Evolutionary conservation across 2,888 invertebrate genomes (phyloP).

Genomic region (Zhuqinia jingwanae): DNA sequence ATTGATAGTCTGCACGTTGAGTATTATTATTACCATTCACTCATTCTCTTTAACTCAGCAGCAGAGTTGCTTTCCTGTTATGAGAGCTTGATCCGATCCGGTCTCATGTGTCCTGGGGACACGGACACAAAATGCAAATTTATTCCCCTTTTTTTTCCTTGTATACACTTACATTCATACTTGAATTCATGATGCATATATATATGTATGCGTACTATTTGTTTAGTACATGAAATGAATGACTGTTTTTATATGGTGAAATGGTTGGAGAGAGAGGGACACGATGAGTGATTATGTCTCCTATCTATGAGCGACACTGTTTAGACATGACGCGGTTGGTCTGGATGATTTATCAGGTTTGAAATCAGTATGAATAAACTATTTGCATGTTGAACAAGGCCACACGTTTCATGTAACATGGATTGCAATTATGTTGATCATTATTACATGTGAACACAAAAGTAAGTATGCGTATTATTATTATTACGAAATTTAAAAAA

Average conservation of each 20-base stretch:
- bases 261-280: constrained; percentile 60
- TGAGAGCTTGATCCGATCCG: constrained; percentile 71
- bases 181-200: background rate
- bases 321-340: constrained; percentile 76
- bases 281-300: constrained; percentile 72
- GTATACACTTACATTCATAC: background rate
- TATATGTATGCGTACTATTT: constrained; percentile 8
- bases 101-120: constrained; percentile 71
- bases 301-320: constrained; percentile 68
- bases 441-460: constrained; percentile 62
- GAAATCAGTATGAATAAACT: constrained; percentile 69
- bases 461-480: constrained; percentile 24
- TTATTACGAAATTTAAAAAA: constrained; percentile 6
- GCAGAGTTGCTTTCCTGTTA: constrained; percentile 62
- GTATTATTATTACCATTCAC: constrained; percentile 64
- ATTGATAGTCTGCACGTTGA: constrained; percentile 54
- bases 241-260: constrained; percentile 16
- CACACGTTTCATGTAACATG: constrained; percentile 67
- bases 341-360: constrained; percentile 71
- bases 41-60: constrained; percentile 30
- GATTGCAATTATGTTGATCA: constrained; percentile 66
- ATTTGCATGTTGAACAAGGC: constrained; percentile 69
- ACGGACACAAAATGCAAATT: constrained; percentile 72
- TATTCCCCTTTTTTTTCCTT: constrained; percentile 46
- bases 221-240: constrained; percentile 16